Evolutionary conservation across 1,140 invertebrate genomes (phyloP), one percentile per base, ranked within the genome.

Genomic region (Zaprionus davidi): DNA sequence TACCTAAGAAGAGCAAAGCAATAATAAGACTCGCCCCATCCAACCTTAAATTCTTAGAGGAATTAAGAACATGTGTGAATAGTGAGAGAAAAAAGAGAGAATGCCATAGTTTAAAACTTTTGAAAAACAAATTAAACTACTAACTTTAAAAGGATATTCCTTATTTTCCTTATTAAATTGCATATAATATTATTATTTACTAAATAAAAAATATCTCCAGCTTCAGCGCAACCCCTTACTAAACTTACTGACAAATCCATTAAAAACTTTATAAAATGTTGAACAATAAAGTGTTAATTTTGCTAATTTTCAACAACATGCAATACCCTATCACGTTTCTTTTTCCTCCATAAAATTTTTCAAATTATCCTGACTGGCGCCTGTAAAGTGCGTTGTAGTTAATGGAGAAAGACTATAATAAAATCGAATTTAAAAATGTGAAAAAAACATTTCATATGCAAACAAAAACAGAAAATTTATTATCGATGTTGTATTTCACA

Each of bases 401-500:
- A 51, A 51, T 56, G 53, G 24, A 31, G n/a, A 55, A 26, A 55
- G 31, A 38, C 20, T 55, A 65, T 65, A 38, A 55, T 51, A 58
- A 53, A 36, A 22, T 34, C 12, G 20, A 69, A 46, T 12, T 15
- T 26, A 20, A 17, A 26, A 55, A 34, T 60, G 28, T 20, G 31
- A 41, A 72, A 34, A 72, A 72, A 66, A 65, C 41, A 71, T 38
- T 65, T 65, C 51, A 49, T 64, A 49, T 9, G 31, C 38, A 31
- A 44, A 57, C 36, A 58, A 51, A 46, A 46, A 17, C 5, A 1
- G n/a, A 17, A 46, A 46, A 64, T 44, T 51, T 51, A 51, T 51
- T 51, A 51, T 51, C 41, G n/a, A 46, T 46, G 41, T 46, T 46
- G 46, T 28, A 73, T 60, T 73, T 68, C 71, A 68, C 63, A 72